Base-by-base conservation (phyloP, 2,888 invertebrate genomes). In the Eretmocerus hayati region DNA sequence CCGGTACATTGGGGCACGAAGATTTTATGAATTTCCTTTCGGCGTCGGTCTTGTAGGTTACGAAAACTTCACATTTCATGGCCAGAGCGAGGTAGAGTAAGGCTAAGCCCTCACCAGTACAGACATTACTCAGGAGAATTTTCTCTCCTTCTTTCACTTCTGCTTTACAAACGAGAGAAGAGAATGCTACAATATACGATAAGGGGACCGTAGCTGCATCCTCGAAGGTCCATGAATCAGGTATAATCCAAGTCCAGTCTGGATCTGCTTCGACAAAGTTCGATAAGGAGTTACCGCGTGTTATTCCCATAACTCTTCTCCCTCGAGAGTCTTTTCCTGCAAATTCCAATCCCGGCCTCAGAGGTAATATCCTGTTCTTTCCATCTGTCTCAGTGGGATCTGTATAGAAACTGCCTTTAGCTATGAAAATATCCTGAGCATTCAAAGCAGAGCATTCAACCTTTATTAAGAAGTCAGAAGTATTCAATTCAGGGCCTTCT, bases 391-490 rank as follows among this genome's bases (percentile, higher is more conserved):
- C 77, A 2, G 89, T 81, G 2, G 87, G 80, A 65, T 94, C 93
- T 0, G 83, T 80, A 13, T 86, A 83, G 9, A 95, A 78, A 61
- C 89, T 89, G 3, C 91, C 94, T 1, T 89, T 88, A 0, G 93
- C 90, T 1, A 88, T 40, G 1, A 49, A 20, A 37, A 43, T 13
- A 36, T 53, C 52, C 38, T 49, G 76, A 80, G 93, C 93, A 74
- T 96, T 96, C 13, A 96, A 67, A 0, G 92, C 80, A 0, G 90
- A 74, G 65, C 87, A 91, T 62, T 85, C 80, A 1, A 88, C 80
- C 69, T 79, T 66, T 1, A 78, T 74, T 6, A 76, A 40, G 19
- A 62, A 52, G 3, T 57, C 43, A 1, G 31, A 39, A 20, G 56
- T 31, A 9, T 55, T 35, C 2, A 40, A n/a, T 2, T 59, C 36